Conservation (phyloP, 30 jellyfish, hydroid and myxozoan genomes). For the Aurelia coerulea region DNA sequence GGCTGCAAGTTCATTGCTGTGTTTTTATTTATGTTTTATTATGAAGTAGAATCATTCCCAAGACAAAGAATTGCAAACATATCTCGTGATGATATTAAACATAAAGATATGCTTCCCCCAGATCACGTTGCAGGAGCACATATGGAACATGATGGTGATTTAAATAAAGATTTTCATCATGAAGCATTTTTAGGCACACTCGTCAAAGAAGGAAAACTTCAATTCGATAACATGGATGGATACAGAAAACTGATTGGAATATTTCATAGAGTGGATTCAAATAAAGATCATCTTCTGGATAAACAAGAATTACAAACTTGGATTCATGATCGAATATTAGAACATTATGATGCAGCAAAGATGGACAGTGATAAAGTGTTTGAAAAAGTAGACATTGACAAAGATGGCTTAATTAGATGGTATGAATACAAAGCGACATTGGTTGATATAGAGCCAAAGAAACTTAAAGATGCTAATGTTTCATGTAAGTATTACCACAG, state of each 20-base stretch:
- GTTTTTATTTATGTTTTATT: background rate
- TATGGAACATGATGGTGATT: slow-evolving; percentile 91
- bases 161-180: slow-evolving; percentile 87
- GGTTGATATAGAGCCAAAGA: slow-evolving; percentile 68
- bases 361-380: slow-evolving; percentile 74
- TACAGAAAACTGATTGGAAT: slow-evolving; percentile 79
- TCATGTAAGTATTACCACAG: slow-evolving; percentile 51
- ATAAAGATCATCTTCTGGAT: slow-evolving; percentile 68
- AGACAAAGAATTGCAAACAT: slow-evolving; percentile 55
- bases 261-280: slow-evolving; percentile 75
- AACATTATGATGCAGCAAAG: slow-evolving; percentile 82
- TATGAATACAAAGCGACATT: slow-evolving; percentile 83
- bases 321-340: slow-evolving; percentile 88
- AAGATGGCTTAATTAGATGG: slow-evolving; percentile 77
- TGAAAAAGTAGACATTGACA: slow-evolving; percentile 68
- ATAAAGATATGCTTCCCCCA: slow-evolving; percentile 86
- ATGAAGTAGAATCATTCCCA: slow-evolving; percentile 29
- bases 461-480: slow-evolving; percentile 45
- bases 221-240: slow-evolving; percentile 77
- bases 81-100: slow-evolving; percentile 72
- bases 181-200: slow-evolving; percentile 89
- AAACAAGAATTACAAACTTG: slow-evolving; percentile 75
- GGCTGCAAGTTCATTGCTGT: too few species aligned
- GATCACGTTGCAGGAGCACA: slow-evolving; percentile 91
- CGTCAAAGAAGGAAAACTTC: slow-evolving; percentile 81